phyloP scores from a whole-genome alignment of 2,113 vertebrate species.

The Catharus minimus region DNA sequence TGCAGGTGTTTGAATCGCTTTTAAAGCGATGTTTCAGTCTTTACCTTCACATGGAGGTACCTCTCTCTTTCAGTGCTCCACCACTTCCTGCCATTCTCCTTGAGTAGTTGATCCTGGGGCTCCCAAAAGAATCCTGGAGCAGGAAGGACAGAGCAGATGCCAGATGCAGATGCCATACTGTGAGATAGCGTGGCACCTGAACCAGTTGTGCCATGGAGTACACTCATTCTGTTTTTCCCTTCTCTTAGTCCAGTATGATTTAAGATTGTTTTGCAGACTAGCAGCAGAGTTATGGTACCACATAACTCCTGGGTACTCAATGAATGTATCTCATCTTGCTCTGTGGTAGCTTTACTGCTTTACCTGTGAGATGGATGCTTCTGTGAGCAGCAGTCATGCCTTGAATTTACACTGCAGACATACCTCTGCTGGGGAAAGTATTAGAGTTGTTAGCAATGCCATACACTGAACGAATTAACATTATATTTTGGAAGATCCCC shows the following conservation, averaged over 20 bases:
- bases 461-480: background rate
- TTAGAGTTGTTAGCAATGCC: background rate
- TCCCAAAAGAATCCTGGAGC: background rate
- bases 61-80: background rate
- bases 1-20: fast-evolving
- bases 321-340: background rate
- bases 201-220: background rate
- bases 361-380: background rate
- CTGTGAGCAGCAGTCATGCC: background rate
- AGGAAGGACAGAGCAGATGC: background rate
- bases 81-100: background rate
- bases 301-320: background rate
- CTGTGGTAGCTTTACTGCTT: background rate
- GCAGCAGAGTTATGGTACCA: background rate
- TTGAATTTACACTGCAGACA: background rate
- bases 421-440: background rate
- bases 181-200: background rate
- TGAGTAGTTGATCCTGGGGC: background rate
- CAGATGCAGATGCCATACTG: background rate
- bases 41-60: background rate
- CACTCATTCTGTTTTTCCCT: background rate
- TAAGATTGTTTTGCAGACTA: background rate
- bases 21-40: background rate
- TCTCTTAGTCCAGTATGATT: background rate
- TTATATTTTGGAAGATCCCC: background rate